phyloP scores from a whole-genome alignment of 2,113 vertebrate species.

The Psittacula cyanocephala region DNA sequence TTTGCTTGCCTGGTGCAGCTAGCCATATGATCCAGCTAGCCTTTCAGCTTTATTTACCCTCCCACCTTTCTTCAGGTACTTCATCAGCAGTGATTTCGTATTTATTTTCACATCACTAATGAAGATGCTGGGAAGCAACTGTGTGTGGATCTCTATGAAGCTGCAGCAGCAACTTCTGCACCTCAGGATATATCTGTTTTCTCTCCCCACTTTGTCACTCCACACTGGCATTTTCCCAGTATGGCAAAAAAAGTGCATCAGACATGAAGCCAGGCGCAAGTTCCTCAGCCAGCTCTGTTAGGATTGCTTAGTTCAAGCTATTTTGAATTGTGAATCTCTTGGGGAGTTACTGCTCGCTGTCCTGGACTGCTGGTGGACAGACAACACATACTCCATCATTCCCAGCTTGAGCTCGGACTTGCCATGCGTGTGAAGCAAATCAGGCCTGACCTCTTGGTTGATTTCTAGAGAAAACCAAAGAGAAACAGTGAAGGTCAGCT shows the following conservation, averaged over 20 bases:
- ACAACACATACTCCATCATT: constrained; percentile 35
- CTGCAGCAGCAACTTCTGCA: neutral
- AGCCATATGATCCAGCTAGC: neutral
- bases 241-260: neutral
- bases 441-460: neutral
- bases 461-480: neutral
- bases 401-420: constrained; percentile 40
- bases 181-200: neutral
- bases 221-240: neutral
- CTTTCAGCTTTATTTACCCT: constrained; percentile 36
- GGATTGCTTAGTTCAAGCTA: neutral
- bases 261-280: neutral
- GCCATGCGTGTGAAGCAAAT: neutral
- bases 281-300: neutral
- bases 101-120: constrained; percentile 9
- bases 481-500: constrained; percentile 9
- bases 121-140: rapidly evolving
- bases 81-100: neutral
- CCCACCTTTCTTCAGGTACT: neutral
- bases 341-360: neutral
- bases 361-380: neutral
- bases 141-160: neutral
- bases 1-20: constrained; percentile 2
- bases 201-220: neutral
- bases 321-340: neutral